Base-by-base conservation (phyloP, 2,888 invertebrate species). In the Portevinia maculata region DNA sequence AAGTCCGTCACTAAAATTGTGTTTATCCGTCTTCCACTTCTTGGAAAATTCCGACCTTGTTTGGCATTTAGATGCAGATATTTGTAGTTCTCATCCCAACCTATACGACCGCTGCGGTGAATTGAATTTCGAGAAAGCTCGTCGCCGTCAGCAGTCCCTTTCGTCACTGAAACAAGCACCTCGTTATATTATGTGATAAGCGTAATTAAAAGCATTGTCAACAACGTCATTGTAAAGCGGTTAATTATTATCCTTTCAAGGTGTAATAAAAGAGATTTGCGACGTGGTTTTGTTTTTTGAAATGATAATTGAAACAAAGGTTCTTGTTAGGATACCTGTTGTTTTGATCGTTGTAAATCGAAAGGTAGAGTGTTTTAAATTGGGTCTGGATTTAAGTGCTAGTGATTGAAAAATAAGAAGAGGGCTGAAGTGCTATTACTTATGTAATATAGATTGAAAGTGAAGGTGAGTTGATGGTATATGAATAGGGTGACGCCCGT, bases 131-230 rank as follows among this genome's bases (percentile, higher is more conserved):
- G 24, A 24, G 24, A 24, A 3, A 24, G 2, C 24, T 24, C 5
- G 15, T 24, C 34, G 8, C 15, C 34, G 8, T 0, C 32, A 24
- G 28, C 11, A 24, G 11, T 70, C 59, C 28, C 50, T 59, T 46
- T 28, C 69, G n/a, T 37, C 32, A 52, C 60, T 41, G 15, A 44
- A 53, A 60, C 53, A 62, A 71, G 34, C 34, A 62, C 53, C 39
- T 52, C 60, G 64, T 64, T 73, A 55, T 13, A 1, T 39, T 73
- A 48, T 55, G 64, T 55, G 64, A 30, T 60, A 34, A 60, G 39
- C 46, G 39, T 55, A 64, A 73, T 73, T 73, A 73, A 73, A 73
- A 73, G 73, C 64, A 64, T 39, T 73, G 73, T 73, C 73, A 73
- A 55, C 62, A 55, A 15, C 39, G 62, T 64, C 64, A 46, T 46